Evolutionary conservation across 2,113 vertebrate genomes (phyloP).

Genomic region (Pipra filicauda): DNA sequence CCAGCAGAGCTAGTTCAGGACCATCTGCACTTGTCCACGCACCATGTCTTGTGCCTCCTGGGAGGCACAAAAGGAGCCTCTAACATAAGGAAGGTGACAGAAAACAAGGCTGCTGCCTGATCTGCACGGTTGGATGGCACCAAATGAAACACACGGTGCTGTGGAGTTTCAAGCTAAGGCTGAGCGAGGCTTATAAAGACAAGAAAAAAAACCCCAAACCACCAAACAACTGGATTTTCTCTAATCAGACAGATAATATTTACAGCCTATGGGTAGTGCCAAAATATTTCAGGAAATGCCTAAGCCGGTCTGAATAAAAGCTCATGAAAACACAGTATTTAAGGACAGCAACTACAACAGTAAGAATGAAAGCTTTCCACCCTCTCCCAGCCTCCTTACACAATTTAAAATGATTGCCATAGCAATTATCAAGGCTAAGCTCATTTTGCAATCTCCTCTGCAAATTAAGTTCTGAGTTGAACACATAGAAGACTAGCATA

Average conservation of each 20-base stretch:
- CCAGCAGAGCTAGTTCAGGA: background rate
- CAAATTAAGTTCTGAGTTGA: conserved; percentile 20
- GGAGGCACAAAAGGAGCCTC: background rate
- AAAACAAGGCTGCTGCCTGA: background rate
- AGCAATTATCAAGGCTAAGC: conserved; percentile 21
- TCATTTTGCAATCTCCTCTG: conserved; percentile 9
- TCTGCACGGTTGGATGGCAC: background rate
- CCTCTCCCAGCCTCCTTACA: conserved; percentile 9
- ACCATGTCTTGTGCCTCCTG: background rate
- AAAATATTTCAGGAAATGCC: conserved; percentile 67
- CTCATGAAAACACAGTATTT: conserved; percentile 34
- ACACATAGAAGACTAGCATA: background rate
- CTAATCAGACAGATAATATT: conserved; percentile 59
- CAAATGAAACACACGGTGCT: background rate
- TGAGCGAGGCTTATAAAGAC: background rate
- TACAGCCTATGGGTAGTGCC: conserved; percentile 34
- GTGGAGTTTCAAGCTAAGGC: background rate
- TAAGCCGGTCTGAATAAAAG: conserved; percentile 44
- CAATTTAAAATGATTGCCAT: conserved; percentile 29
- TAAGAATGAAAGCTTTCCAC: conserved; percentile 34
- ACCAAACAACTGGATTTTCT: conserved; percentile 42
- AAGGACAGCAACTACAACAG: conserved; percentile 8
- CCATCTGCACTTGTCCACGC: background rate
- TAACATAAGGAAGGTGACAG: background rate
- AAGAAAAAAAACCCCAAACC: background rate